Conservation (phyloP, 2,797 vertebrate species). For the Taenioides sp. region DNA sequence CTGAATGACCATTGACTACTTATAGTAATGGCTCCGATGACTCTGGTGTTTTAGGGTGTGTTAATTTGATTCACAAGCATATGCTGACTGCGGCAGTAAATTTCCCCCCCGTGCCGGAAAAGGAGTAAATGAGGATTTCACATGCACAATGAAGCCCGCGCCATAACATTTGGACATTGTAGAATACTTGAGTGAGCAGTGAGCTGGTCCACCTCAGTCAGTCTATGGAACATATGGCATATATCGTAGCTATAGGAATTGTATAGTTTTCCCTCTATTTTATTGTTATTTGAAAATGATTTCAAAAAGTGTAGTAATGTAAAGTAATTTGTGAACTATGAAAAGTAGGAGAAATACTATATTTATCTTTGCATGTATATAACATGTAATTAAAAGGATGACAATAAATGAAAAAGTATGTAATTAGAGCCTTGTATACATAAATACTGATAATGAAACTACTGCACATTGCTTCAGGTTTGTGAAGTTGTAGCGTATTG, state of each 20-base stretch:
- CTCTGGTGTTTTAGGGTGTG: constrained; percentile 84
- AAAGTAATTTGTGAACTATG: no score
- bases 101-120: constrained; percentile 51
- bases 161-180: constrained; percentile 51
- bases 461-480: no score
- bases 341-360: no score
- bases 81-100: constrained; percentile 89
- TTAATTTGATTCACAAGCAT: constrained; percentile 86
- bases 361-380: no score
- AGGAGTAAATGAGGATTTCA: constrained; percentile 30
- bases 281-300: no score
- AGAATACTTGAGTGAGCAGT: constrained; percentile 31
- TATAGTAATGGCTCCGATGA: constrained; percentile 90
- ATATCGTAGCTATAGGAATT: not conserved
- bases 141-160: constrained; percentile 36
- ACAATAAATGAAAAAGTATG: no score
- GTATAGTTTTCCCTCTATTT: not conserved
- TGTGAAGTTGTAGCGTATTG: no score
- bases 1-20: constrained; percentile 75
- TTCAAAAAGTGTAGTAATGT: no score
- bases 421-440: no score
- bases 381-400: no score
- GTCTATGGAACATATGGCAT: not conserved
- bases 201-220: not conserved
- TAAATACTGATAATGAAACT: no score